Base-by-base conservation (phyloP, 2,113 vertebrate genomes). In the Cochlearius cochlearius region DNA sequence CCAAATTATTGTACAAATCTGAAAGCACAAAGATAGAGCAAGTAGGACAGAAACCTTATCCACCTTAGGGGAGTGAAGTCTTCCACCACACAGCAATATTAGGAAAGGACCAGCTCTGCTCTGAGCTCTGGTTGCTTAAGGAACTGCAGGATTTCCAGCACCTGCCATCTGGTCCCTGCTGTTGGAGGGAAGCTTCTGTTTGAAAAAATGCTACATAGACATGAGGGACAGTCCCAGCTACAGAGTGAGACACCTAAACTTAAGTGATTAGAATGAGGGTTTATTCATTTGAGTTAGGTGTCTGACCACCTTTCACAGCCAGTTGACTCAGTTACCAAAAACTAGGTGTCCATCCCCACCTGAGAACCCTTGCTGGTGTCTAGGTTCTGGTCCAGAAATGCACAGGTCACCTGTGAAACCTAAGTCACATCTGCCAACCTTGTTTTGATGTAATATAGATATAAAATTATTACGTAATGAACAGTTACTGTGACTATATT, bases 61-160 rank as follows among this genome's bases (percentile, higher is more conserved):
- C 45, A 21, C 21, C 16, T 74, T 23, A 59, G 0, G 0, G 1
- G 16, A 36, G 4, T 45, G 11, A 15, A 47, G 26, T 60, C 52
- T 47, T 82, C 18, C 12, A 67, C 11, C 23, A 52, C 1, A 1
- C 5, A 27, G 18, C 29, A 59, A 50, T n/a, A 20, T 27, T 41
- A 50, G 39, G 39, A 82, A 90, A 78, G 14, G 13, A 85, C 1
- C 10, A 50, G 6, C 17, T 75, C 45, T 87, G 13, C 21, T 90
- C 15, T 75, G 49, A 59, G n/a, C 10, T 56, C 30, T 27, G 7
- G 8, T 53, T 92, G 34, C 20, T 60, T 41, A 59, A 66, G 60
- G 32, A 78, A 47, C 10, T 68, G 29, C 38, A 82, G 36, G 18
- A 60, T 60, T 43, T 72, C 43, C 39, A 79, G 52, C 21, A 43